phyloP scores from a whole-genome alignment of 2,888 invertebrate species.

The Apoderus coryli region DNA sequence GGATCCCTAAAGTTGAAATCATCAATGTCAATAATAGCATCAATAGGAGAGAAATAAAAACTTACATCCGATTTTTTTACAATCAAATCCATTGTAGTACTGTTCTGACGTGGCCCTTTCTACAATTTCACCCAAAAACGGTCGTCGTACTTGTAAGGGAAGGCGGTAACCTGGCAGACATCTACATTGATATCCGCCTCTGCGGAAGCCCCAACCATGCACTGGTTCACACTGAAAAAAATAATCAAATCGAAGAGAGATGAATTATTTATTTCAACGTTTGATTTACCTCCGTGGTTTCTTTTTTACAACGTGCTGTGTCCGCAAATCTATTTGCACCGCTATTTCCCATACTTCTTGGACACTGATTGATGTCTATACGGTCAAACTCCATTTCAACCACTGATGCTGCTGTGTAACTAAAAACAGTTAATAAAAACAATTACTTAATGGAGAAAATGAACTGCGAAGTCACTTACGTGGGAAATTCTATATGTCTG shows the following conservation, averaged over 20 bases:
- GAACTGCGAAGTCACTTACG: too few species aligned
- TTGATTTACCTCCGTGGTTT: constrained; percentile 63
- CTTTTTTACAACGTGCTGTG: constrained; percentile 81
- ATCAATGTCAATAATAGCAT: constrained; percentile 5
- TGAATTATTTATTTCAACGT: constrained; percentile 4
- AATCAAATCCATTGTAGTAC: constrained; percentile 87
- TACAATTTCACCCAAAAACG: constrained; percentile 85
- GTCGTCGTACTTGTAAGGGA: constrained; percentile 74
- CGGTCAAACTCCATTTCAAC: constrained; percentile 93
- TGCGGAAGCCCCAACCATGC: constrained; percentile 88
- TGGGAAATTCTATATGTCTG: constrained; percentile 86
- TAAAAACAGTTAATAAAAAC: constrained; percentile 25
- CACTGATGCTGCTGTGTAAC: constrained; percentile 83
- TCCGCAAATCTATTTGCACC: constrained; percentile 79
- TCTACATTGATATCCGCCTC: constrained; percentile 90
- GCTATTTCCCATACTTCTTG: constrained; percentile 72
- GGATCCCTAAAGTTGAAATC: constrained; percentile 51
- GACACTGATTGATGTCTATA: constrained; percentile 96
- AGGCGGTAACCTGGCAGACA: constrained; percentile 81
- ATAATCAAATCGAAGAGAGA: too few species aligned
- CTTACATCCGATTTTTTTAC: constrained; percentile 82
- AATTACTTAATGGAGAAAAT: constrained; percentile 1
- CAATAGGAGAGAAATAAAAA: too few species aligned
- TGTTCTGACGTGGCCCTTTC: constrained; percentile 87
- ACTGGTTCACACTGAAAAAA: constrained; percentile 76